A percentile compares a stretch with the other conserved stretches of the same genome.
Conservation (phyloP, 2,888 invertebrate genomes). For the Carcina quercana region DNA sequence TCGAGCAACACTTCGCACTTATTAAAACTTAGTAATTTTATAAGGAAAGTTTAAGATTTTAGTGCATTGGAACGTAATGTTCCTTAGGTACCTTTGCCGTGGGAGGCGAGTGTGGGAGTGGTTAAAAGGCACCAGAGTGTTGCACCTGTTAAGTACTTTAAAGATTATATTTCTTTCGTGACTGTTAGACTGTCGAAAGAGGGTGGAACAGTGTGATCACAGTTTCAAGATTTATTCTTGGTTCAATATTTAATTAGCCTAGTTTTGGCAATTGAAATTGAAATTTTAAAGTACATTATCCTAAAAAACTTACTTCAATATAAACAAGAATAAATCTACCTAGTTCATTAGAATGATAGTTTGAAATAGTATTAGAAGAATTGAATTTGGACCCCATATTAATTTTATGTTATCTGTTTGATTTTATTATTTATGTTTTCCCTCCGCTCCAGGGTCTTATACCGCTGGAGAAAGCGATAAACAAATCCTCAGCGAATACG, state of each 20-base stretch:
- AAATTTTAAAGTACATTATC: too few species aligned
- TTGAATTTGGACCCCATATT: constrained; percentile 42
- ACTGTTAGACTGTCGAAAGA: constrained; percentile 66
- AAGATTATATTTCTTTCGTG: constrained; percentile 70
- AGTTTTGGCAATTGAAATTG: too few species aligned
- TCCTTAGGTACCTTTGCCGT: constrained; percentile 75
- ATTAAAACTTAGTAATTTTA: constrained; percentile 58
- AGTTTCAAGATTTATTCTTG: constrained; percentile 61
- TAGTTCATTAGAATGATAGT: constrained; percentile 55
- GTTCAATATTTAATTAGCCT: too few species aligned
- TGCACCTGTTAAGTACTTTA: constrained; percentile 75
- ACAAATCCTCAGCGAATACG: constrained; percentile 66
- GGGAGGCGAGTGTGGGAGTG: constrained; percentile 73
- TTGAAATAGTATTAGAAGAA: constrained; percentile 53
- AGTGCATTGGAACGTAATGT: constrained; percentile 75
- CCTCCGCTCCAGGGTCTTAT: constrained; percentile 66
- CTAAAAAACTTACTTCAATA: neutral
- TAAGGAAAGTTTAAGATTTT: constrained; percentile 65
- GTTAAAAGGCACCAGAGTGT: constrained; percentile 75
- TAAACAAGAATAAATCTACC: constrained; percentile 61
- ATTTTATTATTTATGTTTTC: constrained; percentile 56
- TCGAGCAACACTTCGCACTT: constrained; percentile 64
- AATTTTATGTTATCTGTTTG: constrained; percentile 41
- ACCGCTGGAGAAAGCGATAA: constrained; percentile 70
- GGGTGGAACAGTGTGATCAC: constrained; percentile 59